Conservation (phyloP, 2,797 vertebrate genomes). For the Argentina silus region DNA sequence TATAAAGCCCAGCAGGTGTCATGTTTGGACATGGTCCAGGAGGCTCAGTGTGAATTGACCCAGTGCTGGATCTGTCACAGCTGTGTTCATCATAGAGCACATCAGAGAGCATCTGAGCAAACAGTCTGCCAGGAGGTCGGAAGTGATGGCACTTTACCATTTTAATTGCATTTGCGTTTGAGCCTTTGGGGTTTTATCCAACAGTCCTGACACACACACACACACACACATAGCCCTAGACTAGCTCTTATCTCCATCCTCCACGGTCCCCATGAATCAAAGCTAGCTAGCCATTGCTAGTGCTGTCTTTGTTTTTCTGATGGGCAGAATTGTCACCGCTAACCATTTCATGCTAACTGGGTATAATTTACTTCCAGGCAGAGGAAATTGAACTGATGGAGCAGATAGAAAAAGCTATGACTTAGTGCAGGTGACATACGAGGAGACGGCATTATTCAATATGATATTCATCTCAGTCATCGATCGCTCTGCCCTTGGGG, state of each 20-base stretch:
- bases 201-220: no score
- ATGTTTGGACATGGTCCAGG: no score
- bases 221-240: no score
- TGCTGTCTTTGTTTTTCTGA: conserved; percentile 1
- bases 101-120: not conserved
- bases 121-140: not conserved
- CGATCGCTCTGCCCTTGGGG: no score
- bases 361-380: not conserved
- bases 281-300: not conserved
- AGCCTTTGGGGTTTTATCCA: not conserved
- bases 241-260: not conserved
- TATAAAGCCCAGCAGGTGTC: no score
- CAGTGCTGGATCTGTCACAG: not conserved
- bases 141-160: not conserved
- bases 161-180: not conserved
- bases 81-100: not conserved
- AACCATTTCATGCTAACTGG: not conserved
- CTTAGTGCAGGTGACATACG: no score
- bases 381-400: not conserved
- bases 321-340: not conserved
- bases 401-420: not conserved
- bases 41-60: not conserved
- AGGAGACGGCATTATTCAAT: no score
- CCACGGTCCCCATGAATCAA: not conserved
- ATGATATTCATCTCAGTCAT: no score